phyloP scores from a whole-genome alignment of 2,888 invertebrate species.

The Nemoura dubitans region DNA sequence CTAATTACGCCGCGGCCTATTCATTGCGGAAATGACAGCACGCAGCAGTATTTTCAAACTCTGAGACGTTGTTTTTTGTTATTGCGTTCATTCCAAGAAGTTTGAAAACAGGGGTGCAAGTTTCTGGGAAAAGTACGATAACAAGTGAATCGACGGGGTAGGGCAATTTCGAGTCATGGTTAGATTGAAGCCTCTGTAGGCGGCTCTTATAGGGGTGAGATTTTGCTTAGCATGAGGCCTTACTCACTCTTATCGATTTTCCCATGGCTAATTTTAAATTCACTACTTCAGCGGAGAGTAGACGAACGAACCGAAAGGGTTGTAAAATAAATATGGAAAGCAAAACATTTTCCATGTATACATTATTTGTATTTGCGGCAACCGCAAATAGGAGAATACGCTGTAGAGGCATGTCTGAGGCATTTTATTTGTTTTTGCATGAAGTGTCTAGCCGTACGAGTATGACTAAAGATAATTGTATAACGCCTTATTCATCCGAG shows the following conservation, averaged over 20 bases:
- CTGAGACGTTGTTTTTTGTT: background rate
- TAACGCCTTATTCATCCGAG: background rate
- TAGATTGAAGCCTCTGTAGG: background rate
- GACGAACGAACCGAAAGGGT: background rate
- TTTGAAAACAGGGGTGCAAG: background rate
- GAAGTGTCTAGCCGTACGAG: too few species aligned
- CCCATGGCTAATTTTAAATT: background rate
- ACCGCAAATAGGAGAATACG: too few species aligned
- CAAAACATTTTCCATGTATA: background rate
- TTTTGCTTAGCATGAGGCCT: background rate
- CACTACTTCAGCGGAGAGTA: background rate
- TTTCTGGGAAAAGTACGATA: background rate
- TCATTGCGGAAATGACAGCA: background rate
- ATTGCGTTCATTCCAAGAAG: background rate
- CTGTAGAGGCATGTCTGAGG: too few species aligned
- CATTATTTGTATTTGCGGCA: too few species aligned
- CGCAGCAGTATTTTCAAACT: background rate
- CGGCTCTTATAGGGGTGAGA: background rate
- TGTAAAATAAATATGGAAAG: background rate
- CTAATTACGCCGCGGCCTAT: background rate
- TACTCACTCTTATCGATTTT: background rate
- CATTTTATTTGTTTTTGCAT: too few species aligned
- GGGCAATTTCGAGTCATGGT: background rate
- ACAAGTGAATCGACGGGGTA: background rate
- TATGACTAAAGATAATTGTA: background rate